Percentiles rank a stretch among this genome's conserved stretches.
These are phyloP conservation scores for Drosophila neutralis DNA, from an alignment of 2,888 invertebrate species.

Conservation along the genomic window DNA sequence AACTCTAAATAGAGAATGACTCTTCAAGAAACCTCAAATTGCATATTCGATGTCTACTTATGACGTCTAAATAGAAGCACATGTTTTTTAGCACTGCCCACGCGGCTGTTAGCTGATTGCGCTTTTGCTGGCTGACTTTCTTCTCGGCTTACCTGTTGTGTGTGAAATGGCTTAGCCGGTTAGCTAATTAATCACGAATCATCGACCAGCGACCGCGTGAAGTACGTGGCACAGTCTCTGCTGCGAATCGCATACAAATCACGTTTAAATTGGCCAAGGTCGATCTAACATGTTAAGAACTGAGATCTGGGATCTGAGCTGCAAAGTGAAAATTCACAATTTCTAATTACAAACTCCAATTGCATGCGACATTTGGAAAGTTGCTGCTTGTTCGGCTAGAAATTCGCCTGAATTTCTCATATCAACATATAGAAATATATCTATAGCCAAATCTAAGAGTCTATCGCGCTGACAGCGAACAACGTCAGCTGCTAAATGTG, in stretches of 20 bases:
- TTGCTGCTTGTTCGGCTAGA: conserved; percentile 19
- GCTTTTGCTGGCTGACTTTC: conserved; percentile 30
- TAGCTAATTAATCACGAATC: conserved; percentile 67
- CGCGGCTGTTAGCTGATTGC: conserved; percentile 20
- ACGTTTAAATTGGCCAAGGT: conserved; percentile 60
- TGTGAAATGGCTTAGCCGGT: conserved; percentile 26
- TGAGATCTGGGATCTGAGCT: conserved; percentile 1
- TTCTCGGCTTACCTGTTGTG: conserved; percentile 21
- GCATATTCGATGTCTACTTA: neutral
- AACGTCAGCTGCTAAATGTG: conserved; percentile 25
- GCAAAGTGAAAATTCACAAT: conserved; percentile 30
- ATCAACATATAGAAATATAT: neutral
- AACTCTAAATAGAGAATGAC: neutral
- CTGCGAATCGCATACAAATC: conserved; percentile 58
- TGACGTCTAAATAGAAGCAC: neutral
- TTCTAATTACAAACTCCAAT: conserved; percentile 14
- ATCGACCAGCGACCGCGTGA: conserved; percentile 41
- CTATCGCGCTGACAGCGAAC: conserved; percentile 14
- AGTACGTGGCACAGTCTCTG: conserved; percentile 55
- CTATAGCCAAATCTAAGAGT: conserved; percentile 14
- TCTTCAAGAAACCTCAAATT: neutral
- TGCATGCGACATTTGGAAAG: conserved; percentile 52
- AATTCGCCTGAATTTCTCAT: conserved; percentile 14
- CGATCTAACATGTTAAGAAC: conserved; percentile 35
- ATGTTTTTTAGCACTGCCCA: neutral